Evolutionary conservation across 2,888 invertebrate species (phyloP), one percentile per base, ranked within the genome.

Genomic region (Cylindroiulus punctatus): DNA sequence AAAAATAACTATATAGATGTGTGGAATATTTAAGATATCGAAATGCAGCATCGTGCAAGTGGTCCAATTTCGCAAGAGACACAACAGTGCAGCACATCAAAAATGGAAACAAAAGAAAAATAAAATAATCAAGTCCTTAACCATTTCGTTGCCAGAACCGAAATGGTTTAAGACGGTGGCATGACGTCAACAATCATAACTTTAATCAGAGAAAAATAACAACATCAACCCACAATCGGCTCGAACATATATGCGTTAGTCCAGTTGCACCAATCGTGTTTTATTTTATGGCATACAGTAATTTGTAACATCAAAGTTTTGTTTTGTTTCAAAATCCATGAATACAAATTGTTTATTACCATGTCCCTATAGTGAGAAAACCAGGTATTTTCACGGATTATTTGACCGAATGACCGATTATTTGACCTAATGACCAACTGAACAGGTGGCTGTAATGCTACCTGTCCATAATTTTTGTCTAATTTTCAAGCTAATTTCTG

Each of bases 1-100:
- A 76, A 76, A 76, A 22, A 76, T 47, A 57, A 8, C 3, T 0
- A 22, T 57, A 57, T 22, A 57, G 1, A 57, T 22, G 22, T 52
- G 5, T 76, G 5, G 5, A 76, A 30, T 30, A 22, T 26, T 76
- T 22, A 76, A 36, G 36, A 76, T 76, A 76, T 76, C 76, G 76
- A 76, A 76, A 76, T 76, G 30, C 76, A 76, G 76, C 76, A 76
- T 76, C 76, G 76, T 76, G 76, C 76, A 30, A 76, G 76, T 76
- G 76, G 76, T 76, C 76, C 76, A 76, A 76, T 76, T 30, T 76
- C 26, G 22, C 76, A 76, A 76, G 30, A 76, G 76, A 76, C 76
- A 76, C 76, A 76, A 76, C 76, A 30, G 76, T 76, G 76, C 76
- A 76, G 76, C 76, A 76, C 76, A 76, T 30, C 22, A 22, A 30